Conservation (phyloP, 2,888 invertebrate species). For the Leptothorax acervorum region DNA sequence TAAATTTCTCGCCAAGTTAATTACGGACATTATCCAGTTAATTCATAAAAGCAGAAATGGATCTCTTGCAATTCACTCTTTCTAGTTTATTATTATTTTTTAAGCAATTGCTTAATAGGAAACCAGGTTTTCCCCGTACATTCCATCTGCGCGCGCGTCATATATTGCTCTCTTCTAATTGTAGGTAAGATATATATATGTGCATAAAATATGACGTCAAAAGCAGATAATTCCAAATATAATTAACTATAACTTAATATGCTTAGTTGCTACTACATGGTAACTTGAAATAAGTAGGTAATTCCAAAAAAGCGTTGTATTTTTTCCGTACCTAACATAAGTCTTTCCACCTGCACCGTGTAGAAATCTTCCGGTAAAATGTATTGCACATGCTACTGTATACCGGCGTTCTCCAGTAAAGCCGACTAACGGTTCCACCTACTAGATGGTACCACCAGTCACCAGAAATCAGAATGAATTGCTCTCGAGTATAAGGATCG, state of each 20-base stretch:
- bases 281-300: not conserved
- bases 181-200: too few relatives aligned
- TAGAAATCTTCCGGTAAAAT: not conserved
- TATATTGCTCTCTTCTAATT: not conserved
- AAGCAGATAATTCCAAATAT: not conserved
- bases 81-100: not conserved
- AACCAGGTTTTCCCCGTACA: too few relatives aligned
- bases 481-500: not conserved
- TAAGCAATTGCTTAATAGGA: not conserved
- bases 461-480: not conserved
- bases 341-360: too few relatives aligned
- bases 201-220: not conserved
- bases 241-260: not conserved
- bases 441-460: slow-evolving; percentile 22
- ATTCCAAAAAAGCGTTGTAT: not conserved
- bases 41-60: not conserved
- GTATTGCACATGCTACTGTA: not conserved
- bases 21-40: not conserved
- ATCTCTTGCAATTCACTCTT: not conserved
- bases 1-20: not conserved
- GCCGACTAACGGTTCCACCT: not conserved
- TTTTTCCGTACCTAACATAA: not conserved
- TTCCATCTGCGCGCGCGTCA: too few relatives aligned
- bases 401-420: not conserved
- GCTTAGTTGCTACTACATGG: too few relatives aligned